These are phyloP conservation scores for Esox masquinongy DNA, from an alignment of 2,797 vertebrate genomes.

Conservation along the genomic window DNA sequence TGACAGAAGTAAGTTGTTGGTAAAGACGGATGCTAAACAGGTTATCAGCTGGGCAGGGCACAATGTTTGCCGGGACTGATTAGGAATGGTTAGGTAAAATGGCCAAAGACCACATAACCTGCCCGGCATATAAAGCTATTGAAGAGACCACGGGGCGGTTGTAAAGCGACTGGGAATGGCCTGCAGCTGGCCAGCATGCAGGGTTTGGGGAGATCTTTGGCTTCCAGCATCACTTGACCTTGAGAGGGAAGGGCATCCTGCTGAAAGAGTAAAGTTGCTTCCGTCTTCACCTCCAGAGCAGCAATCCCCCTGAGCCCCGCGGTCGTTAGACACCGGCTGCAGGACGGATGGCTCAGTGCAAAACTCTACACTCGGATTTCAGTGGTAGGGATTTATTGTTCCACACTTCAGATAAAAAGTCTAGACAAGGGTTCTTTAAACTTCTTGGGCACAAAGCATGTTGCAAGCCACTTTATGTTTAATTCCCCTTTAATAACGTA, in stretches of 20 bases:
- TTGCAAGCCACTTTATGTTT: too few species aligned
- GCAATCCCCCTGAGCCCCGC: conserved; percentile 11
- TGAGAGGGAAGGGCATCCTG: conserved; percentile 14
- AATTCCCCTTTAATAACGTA: too few species aligned
- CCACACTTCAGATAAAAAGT: neutral
- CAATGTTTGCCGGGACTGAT: conserved; percentile 13
- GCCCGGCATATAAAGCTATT: neutral
- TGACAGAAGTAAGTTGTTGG: conserved; percentile 4
- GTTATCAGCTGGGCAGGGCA: conserved; percentile 15
- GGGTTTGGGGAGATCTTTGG: conserved; percentile 23
- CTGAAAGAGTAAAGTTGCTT: conserved; percentile 20
- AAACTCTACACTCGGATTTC: neutral
- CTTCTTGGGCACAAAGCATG: too few species aligned
- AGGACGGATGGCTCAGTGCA: conserved; percentile 3
- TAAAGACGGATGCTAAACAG: neutral
- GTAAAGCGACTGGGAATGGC: conserved; percentile 10
- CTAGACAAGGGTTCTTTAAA: too few species aligned
- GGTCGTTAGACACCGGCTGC: neutral
- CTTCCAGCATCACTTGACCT: conserved; percentile 38
- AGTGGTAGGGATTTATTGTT: neutral
- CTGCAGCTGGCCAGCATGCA: neutral
- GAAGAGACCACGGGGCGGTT: conserved; percentile 10
- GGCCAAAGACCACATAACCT: neutral
- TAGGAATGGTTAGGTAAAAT: conserved; percentile 1
- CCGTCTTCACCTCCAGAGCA: conserved; percentile 14